These are phyloP conservation scores for Tursiops truncatus DNA, from an alignment of 2,113 vertebrate species.

Conservation along the genomic window DNA sequence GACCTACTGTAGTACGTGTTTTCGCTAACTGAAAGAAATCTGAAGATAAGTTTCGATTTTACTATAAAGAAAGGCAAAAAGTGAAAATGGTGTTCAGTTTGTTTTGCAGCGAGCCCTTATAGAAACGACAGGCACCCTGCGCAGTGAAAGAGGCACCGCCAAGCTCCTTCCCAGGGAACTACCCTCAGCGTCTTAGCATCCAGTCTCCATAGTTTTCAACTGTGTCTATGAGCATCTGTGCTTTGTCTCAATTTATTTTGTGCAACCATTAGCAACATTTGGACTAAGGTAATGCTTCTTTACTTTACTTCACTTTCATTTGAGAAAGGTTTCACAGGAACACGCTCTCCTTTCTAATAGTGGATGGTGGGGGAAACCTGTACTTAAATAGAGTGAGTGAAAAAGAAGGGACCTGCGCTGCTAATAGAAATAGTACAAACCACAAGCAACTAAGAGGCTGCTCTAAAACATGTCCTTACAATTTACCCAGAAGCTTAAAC, in stretches of 20 bases:
- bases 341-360: neutral
- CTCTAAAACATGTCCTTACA: neutral
- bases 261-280: neutral
- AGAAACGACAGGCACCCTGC: neutral
- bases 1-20: neutral
- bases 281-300: neutral
- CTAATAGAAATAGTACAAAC: slow-evolving; percentile 36
- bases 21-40: neutral
- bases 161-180: neutral
- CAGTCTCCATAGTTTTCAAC: neutral
- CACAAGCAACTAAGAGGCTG: neutral
- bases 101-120: neutral
- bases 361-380: neutral
- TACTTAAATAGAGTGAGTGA: neutral
- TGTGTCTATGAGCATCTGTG: neutral
- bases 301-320: neutral
- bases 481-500: slow-evolving; percentile 30
- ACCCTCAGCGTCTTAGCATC: neutral
- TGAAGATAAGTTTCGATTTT: neutral
- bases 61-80: neutral
- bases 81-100: neutral
- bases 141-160: fast-evolving
- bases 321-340: neutral
- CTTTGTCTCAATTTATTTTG: neutral
- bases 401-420: neutral